Base-by-base conservation (phyloP, 2,888 invertebrate species). In the Eupithecia tripunctaria region DNA sequence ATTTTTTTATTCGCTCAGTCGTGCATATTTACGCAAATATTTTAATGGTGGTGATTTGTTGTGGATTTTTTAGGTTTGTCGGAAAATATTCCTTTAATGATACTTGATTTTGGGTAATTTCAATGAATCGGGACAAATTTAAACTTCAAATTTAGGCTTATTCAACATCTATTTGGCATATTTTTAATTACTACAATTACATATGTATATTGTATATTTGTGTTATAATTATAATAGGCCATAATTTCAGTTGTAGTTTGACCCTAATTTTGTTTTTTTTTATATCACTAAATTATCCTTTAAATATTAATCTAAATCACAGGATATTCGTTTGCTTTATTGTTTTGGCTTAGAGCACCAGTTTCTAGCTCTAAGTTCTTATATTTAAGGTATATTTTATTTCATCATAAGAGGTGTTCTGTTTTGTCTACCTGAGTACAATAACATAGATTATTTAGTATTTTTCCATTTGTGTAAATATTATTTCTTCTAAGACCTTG, bases 401-500 rank as follows among this genome's bases (percentile, higher is more conserved):
- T 84, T 86, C 86, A 84, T 82, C 85, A 84, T 86, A 75, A 76
- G 76, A 76, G 66, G 72, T 80, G 80, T 84, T 82, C 86, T 82
- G 85, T 87, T 51, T 51, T 51, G 21, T 80, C 80, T 87, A 87
- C 88, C 85, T 86, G 89, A 91, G 88, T 91, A 90, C 91, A 89
- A 88, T 89, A 87, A 86, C 84, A 81, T 86, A 72, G 62, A 72
- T 38, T 78, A 83, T 80, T 82, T 88, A 87, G 87, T 83, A 81
- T 85, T 83, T 80, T 72, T 84, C 84, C 80, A 51, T 10, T 51
- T 51, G 73, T 92, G 91, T 91, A 92, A 85, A 92, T 92, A 91
- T 80, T 84, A 85, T 81, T 84, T 90, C 89, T 25, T 75, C 56
- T 76, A 79, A 78, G 82, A 82, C 83, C 83, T 86, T 69, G 82